Conservation (phyloP, 1,140 invertebrate genomes). For the Stegodyphus mimosarum region DNA sequence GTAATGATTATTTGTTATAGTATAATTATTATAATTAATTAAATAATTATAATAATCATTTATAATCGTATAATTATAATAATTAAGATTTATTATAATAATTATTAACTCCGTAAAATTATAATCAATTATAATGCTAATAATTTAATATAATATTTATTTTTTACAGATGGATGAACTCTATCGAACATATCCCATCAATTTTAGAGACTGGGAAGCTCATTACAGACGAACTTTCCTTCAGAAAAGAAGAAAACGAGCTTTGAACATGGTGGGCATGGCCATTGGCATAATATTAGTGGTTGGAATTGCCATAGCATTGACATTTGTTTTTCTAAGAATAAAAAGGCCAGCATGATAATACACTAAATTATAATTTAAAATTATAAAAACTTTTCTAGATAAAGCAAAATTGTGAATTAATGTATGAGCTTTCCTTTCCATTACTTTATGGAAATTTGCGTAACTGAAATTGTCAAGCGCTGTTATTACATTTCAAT, state of each 20-base stretch:
- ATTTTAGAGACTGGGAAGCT: conserved; percentile 52
- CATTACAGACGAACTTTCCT: conserved; percentile 40
- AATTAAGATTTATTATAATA: no score
- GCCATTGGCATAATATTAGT: conserved; percentile 53
- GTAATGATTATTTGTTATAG: background rate
- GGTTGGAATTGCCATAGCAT: conserved; percentile 40
- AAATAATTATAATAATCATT: background rate
- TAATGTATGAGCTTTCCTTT: background rate
- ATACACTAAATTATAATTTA: background rate
- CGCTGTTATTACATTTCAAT: background rate
- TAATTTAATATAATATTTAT: background rate
- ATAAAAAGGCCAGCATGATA: conserved; percentile 41
- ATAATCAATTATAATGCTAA: no score
- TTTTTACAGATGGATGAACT: conserved; percentile 52
- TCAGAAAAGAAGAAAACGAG: conserved; percentile 32
- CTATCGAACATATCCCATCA: conserved; percentile 51
- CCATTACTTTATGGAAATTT: background rate
- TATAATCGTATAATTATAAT: background rate
- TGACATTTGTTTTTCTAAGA: conserved; percentile 46
- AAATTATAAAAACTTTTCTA: background rate
- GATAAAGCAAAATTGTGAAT: no score
- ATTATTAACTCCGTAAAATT: no score
- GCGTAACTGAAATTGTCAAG: background rate
- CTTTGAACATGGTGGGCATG: conserved; percentile 54
- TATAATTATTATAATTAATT: background rate